Evolutionary conservation across 2,797 vertebrate species (phyloP).

Genomic region (Bradypus variegatus): DNA sequence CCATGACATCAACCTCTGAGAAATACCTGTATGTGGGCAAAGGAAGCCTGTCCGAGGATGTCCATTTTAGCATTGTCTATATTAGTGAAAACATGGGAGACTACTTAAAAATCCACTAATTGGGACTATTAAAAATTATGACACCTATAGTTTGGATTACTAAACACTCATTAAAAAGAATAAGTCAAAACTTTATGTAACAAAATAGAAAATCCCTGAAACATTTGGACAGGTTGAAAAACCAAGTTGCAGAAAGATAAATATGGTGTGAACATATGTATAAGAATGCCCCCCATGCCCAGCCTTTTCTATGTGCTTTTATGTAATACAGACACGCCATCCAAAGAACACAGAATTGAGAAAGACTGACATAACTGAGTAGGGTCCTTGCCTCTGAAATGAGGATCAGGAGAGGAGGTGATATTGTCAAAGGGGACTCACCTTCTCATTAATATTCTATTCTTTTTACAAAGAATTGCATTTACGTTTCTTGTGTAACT

Average conservation of each 20-base stretch:
- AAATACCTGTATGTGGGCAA: background rate
- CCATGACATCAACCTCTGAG: background rate
- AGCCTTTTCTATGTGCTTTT: background rate
- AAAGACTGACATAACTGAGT: background rate
- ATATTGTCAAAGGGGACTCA: background rate
- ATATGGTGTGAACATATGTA: background rate
- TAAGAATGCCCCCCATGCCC: background rate
- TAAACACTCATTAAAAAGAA: background rate
- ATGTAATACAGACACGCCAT: rapidly evolving
- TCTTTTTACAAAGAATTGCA: background rate
- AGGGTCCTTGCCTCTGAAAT: background rate
- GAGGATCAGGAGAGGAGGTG: background rate
- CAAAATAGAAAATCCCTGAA: background rate
- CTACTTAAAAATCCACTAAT: background rate
- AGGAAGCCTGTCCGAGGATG: background rate
- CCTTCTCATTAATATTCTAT: background rate
- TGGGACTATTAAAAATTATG: background rate
- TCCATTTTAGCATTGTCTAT: background rate
- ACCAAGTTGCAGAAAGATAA: background rate
- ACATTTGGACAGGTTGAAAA: background rate
- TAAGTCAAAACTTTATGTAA: background rate
- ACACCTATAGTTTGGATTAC: background rate
- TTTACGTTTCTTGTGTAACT: background rate
- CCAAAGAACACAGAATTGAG: background rate
- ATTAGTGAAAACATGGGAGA: background rate